Conservation (phyloP, 2,797 vertebrate genomes). For the Cichlasoma orientale region DNA sequence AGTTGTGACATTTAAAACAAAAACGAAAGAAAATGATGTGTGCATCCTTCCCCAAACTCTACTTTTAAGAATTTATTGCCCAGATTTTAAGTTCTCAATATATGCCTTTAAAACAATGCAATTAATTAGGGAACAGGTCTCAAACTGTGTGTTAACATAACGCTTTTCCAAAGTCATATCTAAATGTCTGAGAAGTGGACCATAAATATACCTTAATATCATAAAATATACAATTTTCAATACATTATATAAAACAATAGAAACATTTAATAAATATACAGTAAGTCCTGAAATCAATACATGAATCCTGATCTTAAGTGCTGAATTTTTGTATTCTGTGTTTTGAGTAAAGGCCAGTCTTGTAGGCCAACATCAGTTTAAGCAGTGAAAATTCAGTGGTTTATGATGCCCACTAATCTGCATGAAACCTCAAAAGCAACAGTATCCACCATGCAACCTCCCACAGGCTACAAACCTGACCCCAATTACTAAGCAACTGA, state of each 20-base stretch:
- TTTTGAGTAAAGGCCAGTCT: neutral
- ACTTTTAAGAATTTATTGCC: neutral
- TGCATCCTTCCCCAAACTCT: neutral
- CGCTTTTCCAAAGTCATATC: no score
- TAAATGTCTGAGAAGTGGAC: no score
- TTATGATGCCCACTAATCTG: neutral
- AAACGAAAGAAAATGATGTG: neutral
- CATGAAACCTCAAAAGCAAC: neutral
- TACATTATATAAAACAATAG: neutral
- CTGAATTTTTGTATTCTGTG: neutral
- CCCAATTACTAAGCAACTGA: slow-evolving; percentile 16
- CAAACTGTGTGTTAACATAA: neutral
- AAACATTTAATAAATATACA: neutral
- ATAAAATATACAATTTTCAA: no score
- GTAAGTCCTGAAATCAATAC: neutral
- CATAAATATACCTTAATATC: no score
- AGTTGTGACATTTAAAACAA: neutral
- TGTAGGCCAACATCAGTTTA: neutral
- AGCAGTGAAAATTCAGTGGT: neutral
- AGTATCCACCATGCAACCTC: neutral
- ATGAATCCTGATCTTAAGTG: neutral
- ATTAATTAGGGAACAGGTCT: neutral
- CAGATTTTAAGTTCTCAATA: neutral
- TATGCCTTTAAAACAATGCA: neutral
- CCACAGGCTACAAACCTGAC: slow-evolving; percentile 8